These are phyloP conservation scores for Psilopogon haemacephalus DNA, from an alignment of 2,113 vertebrate genomes.

Conservation along the genomic window DNA sequence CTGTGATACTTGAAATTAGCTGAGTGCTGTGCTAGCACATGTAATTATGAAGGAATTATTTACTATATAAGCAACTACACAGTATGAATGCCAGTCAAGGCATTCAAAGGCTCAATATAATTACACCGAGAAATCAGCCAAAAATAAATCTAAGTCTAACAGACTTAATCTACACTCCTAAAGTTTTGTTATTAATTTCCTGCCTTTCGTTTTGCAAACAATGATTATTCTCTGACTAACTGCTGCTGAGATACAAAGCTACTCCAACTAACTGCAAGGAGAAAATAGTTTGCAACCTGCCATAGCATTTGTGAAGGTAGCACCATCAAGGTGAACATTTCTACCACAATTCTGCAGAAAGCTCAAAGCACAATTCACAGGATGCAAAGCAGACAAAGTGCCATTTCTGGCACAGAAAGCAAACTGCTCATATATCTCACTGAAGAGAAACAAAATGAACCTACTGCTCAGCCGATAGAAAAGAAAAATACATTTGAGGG, in stretches of 20 bases:
- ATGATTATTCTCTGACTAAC: background rate
- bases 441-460: background rate
- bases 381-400: background rate
- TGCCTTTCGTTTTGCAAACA: background rate
- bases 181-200: background rate
- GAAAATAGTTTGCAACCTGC: background rate
- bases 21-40: background rate
- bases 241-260: background rate
- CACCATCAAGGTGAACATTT: background rate
- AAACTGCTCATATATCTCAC: background rate
- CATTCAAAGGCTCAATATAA: background rate
- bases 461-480: background rate
- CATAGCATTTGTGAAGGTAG: background rate
- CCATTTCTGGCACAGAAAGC: background rate
- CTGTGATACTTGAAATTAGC: background rate
- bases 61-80: background rate
- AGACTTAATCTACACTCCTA: background rate
- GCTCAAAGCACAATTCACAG: background rate
- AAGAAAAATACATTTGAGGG: background rate
- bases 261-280: background rate
- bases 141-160: background rate
- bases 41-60: background rate
- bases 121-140: background rate
- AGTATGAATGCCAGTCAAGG: background rate
- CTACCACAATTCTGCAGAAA: background rate